Conservation (phyloP, 2,113 vertebrate species). For the Antigone vipio region DNA sequence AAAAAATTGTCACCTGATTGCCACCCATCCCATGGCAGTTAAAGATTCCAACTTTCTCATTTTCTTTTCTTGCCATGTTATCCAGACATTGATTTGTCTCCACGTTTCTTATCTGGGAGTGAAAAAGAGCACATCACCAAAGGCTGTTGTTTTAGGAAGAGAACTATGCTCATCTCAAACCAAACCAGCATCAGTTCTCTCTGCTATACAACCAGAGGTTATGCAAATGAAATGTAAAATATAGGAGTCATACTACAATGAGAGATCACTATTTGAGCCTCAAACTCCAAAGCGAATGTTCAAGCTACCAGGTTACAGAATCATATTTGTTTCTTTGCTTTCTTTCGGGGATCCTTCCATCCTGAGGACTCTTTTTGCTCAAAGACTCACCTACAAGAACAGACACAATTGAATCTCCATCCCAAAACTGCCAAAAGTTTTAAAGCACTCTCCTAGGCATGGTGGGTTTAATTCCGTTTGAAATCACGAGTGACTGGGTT, state of each 20-base stretch:
- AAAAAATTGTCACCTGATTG: constrained; percentile 86
- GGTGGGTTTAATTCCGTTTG: neutral
- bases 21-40: constrained; percentile 99
- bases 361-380: neutral
- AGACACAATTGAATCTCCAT: neutral
- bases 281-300: neutral
- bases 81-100: constrained; percentile 99
- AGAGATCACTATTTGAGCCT: neutral
- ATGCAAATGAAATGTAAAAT: neutral
- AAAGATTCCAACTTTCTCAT: constrained; percentile 98
- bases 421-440: neutral
- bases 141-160: neutral
- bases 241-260: neutral
- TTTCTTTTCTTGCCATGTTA: constrained; percentile 99
- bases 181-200: neutral
- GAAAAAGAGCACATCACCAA: neutral
- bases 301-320: neutral
- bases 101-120: constrained; percentile 91
- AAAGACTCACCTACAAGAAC: neutral
- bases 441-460: neutral
- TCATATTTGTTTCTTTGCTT: neutral
- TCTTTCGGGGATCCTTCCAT: neutral
- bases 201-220: neutral
- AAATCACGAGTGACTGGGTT: neutral
- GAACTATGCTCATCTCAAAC: neutral